These are phyloP conservation scores for Seriola dumerili DNA, from an alignment of 2,113 vertebrate genomes.

Conservation along the genomic window DNA sequence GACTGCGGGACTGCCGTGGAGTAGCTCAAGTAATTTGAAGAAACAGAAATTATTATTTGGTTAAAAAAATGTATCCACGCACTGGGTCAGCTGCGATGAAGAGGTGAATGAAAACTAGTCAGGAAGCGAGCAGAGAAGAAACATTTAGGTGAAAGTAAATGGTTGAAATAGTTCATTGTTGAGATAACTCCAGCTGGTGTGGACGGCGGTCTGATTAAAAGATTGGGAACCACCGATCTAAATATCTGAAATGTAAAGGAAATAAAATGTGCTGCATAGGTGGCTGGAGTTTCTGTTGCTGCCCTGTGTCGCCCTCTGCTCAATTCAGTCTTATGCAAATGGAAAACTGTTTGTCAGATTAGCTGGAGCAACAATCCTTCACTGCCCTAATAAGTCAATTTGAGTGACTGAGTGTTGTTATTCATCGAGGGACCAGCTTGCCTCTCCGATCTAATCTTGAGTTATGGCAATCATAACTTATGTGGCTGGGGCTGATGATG, in stretches of 20 bases:
- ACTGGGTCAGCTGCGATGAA: background rate
- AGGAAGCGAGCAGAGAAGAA: no score
- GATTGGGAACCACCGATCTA: background rate
- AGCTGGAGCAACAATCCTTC: slow-evolving; percentile 64
- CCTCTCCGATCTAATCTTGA: slow-evolving; percentile 74
- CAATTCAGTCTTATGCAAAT: slow-evolving; percentile 63
- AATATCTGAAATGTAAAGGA: slow-evolving; percentile 5
- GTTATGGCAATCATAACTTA: slow-evolving; percentile 76
- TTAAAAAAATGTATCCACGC: background rate
- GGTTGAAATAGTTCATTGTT: no score
- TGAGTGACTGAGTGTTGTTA: slow-evolving; percentile 69
- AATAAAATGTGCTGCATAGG: slow-evolving; percentile 14
- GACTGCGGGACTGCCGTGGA: background rate
- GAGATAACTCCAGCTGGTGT: background rate
- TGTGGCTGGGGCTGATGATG: slow-evolving; percentile 63
- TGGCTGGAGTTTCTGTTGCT: slow-evolving; percentile 4
- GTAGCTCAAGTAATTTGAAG: background rate
- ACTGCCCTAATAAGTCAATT: slow-evolving; percentile 75
- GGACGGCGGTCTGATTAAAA: background rate
- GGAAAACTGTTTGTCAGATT: slow-evolving; percentile 61
- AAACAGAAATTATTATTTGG: background rate
- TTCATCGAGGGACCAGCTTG: slow-evolving; percentile 62
- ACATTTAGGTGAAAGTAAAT: no score
- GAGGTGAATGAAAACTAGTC: no score
- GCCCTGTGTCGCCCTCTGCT: slow-evolving; percentile 33